Base-by-base conservation (phyloP, 2,113 vertebrate genomes). In the Amazona guildingii region DNA sequence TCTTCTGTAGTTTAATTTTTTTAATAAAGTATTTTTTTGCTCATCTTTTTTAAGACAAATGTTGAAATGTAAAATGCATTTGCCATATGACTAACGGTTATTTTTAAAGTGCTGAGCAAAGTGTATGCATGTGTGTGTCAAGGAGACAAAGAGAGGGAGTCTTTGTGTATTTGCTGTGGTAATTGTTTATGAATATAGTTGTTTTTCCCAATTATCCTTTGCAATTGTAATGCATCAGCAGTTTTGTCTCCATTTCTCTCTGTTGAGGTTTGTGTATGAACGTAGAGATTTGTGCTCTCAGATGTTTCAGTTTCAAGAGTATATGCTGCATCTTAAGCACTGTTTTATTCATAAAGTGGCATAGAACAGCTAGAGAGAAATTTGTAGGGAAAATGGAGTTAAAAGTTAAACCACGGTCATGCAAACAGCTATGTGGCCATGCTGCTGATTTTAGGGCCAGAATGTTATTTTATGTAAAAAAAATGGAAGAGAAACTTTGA, bases 101-200 rank as follows among this genome's bases (percentile, higher is more conserved):
- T 82, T 96, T 94, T 92, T 91, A 69, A 94, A 91, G 69, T 1
- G 39, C 75, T 93, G 73, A 93, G 66, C 25, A 16, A 83, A 95
- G 48, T 24, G 3, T 46, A n/a, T 78, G 51, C 64, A 5, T 96
- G 72, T 86, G 20, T 80, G 51, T 83, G 70, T 89, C 76, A 67
- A 67, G 37, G 25, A 84, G 57, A 88, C 88, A 93, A 85, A 92
- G 79, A 43, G 66, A 92, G 44, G 35, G 79, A 93, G 66, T 29
- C 66, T 88, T 64, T 43, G 41, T 92, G 20, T 95, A 57, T 95
- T 95, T 92, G 48, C 86, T 86, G 77, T 82, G 83, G 66, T 94
- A 79, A 87, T 80, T 84, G 80, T 87, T 94, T 92, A 76, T 85
- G 86, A 92, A 91, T 91, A 77, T 54, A 89, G 74, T 82, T 95